These are phyloP conservation scores for Xenopus borealis DNA, from an alignment of 2,113 vertebrate species.

Conservation along the genomic window DNA sequence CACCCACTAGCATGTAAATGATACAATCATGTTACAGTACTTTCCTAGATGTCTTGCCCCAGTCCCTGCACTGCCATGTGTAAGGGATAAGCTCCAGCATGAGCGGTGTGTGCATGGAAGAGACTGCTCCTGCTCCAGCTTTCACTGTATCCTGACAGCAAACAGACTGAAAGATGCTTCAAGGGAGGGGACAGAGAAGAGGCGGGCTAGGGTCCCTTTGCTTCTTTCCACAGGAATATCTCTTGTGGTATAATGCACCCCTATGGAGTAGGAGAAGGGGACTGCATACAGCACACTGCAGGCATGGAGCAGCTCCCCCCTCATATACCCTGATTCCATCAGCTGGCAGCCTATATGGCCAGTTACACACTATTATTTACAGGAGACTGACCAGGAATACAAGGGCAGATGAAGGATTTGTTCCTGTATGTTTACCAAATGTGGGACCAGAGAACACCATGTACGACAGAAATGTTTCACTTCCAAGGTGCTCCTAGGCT, in stretches of 20 bases:
- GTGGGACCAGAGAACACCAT: no score
- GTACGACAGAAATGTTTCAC: no score
- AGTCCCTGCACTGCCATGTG: no score
- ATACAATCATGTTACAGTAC: no score
- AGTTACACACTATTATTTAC: not conserved
- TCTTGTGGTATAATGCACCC: not conserved
- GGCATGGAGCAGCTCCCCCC: not conserved
- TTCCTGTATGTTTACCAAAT: not conserved
- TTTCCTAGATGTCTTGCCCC: no score
- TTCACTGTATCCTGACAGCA: constrained; percentile 12
- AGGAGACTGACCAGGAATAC: not conserved
- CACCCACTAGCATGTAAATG: no score
- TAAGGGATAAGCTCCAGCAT: no score
- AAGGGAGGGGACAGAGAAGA: constrained; percentile 33
- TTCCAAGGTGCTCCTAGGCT: not conserved
- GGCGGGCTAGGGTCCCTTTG: constrained; percentile 22
- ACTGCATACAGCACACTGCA: not conserved
- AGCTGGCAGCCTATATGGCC: not conserved
- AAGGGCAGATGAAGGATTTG: not conserved
- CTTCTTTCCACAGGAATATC: not conserved
- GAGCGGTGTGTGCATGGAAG: no score
- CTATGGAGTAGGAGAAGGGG: not conserved
- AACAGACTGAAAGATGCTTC: not conserved
- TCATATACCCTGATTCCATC: not conserved
- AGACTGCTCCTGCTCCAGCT: no score